Conservation (phyloP, 64 coral and sea anemone species). For the Stichodactyla helianthus region DNA sequence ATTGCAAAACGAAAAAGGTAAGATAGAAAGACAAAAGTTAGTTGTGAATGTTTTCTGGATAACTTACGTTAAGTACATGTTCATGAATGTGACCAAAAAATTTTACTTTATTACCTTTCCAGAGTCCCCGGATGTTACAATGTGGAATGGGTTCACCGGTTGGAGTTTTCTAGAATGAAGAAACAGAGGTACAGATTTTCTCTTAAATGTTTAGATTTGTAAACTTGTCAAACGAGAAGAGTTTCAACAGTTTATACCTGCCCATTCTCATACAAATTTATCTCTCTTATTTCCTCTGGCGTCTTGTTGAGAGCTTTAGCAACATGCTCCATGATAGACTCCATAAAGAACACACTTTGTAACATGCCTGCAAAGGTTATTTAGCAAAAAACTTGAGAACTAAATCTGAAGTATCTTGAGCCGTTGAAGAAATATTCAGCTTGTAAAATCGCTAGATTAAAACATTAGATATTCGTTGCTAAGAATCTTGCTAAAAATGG, state of each 20-base stretch:
- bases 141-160: conserved; percentile 30
- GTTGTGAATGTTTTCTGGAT: too few species aligned
- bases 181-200: not conserved
- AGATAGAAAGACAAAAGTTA: too few species aligned
- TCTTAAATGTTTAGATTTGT: not conserved
- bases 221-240: not conserved
- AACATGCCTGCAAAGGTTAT: conserved; percentile 17
- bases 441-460: too few species aligned
- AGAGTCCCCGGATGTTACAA: conserved; percentile 63
- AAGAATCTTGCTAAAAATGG: too few species aligned
- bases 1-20: not conserved
- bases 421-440: too few species aligned
- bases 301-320: conserved; percentile 82
- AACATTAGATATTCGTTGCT: too few species aligned
- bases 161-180: conserved; percentile 14
- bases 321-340: conserved; percentile 91
- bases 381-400: not conserved
- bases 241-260: conserved; percentile 35
- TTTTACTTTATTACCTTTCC: conserved; percentile 46
- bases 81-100: not conserved
- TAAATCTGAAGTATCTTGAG: too few species aligned
- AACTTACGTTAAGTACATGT: too few species aligned
- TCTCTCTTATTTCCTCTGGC: conserved; percentile 65
- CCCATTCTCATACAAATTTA: conserved; percentile 76
- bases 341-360: conserved; percentile 65